Evolutionary conservation across 1,140 invertebrate genomes (phyloP).

Genomic region (Lasioglossum albipes): DNA sequence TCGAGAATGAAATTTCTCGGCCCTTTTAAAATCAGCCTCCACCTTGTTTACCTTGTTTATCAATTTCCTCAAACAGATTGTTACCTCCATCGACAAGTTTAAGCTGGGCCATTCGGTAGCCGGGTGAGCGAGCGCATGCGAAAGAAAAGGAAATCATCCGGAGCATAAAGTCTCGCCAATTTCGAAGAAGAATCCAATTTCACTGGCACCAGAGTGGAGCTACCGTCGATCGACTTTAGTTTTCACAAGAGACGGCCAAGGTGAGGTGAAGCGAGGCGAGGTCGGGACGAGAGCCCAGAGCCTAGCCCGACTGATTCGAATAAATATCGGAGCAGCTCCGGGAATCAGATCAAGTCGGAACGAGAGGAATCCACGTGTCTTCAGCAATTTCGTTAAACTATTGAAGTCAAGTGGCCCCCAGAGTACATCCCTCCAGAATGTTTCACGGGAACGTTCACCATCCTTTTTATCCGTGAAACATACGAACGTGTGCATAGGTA

Average conservation of each 20-base stretch:
- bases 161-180: not conserved
- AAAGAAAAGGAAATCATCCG: not conserved
- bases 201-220: not conserved
- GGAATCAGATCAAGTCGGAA: constrained; percentile 68
- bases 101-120: not conserved
- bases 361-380: constrained; percentile 67
- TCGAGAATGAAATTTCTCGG: not conserved
- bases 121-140: not conserved
- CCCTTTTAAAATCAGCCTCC: not conserved
- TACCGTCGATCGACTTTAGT: constrained; percentile 12
- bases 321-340: constrained; percentile 71
- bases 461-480: not conserved
- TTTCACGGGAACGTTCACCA: constrained; percentile 6
- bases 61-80: not conserved
- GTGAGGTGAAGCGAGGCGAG: no score
- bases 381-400: constrained; percentile 74
- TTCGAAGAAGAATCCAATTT: constrained; percentile 26
- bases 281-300: not conserved
- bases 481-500: not conserved
- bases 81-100: not conserved
- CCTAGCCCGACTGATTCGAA: constrained; percentile 50
- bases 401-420: constrained; percentile 72
- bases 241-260: not conserved
- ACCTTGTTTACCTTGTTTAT: not conserved
- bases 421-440: constrained; percentile 52